Conservation (phyloP, 2,113 vertebrate species). For the Otus sunia region DNA sequence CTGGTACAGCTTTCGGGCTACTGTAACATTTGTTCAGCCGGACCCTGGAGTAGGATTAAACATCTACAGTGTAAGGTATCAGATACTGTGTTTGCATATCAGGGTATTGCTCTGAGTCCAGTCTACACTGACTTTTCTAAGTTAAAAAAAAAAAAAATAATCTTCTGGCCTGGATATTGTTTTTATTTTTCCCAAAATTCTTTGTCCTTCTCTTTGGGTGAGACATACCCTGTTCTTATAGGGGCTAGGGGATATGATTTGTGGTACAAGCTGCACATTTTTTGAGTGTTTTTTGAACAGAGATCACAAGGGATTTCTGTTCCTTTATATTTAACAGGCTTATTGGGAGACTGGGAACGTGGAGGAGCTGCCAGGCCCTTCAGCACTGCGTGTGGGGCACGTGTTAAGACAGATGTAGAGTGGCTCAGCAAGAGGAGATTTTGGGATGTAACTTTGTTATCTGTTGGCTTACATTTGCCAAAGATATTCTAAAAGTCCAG, state of each 20-base stretch:
- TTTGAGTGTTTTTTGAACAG: background rate
- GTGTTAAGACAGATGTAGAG: no score
- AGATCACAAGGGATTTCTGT: background rate
- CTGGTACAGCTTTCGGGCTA: background rate
- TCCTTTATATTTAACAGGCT: background rate
- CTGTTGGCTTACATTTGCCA: background rate
- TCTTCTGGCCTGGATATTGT: background rate
- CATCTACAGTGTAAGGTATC: background rate
- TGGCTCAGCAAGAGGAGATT: rapidly evolving
- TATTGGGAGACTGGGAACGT: background rate
- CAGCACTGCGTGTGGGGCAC: background rate
- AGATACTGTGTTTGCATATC: background rate
- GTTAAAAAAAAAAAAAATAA: background rate
- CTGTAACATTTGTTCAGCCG: background rate
- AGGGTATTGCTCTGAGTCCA: rapidly evolving
- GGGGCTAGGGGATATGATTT: background rate
- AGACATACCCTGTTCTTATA: background rate
- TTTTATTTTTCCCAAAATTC: background rate
- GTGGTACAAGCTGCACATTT: background rate
- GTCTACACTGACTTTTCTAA: background rate
- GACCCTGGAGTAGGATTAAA: background rate
- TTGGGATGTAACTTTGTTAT: background rate
- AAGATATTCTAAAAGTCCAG: background rate
- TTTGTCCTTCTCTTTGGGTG: background rate
- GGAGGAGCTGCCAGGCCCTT: background rate